These are phyloP conservation scores for Thalpophila matura DNA, from an alignment of 2,888 invertebrate species.

Conservation along the genomic window DNA sequence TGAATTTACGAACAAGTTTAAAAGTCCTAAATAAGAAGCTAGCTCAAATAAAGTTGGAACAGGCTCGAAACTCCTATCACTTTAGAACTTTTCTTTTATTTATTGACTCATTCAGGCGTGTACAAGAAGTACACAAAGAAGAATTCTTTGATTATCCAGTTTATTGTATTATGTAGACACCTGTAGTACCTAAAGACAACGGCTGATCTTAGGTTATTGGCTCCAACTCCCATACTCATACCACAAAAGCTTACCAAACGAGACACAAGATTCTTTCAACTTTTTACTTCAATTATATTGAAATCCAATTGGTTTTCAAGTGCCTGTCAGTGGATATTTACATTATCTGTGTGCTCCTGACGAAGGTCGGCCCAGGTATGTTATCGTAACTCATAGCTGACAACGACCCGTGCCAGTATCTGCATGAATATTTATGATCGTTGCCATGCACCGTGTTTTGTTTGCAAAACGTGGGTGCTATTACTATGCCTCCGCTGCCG, in stretches of 20 bases:
- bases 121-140: too few relatives aligned
- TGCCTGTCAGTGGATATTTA: slow-evolving; percentile 43
- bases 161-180: too few relatives aligned
- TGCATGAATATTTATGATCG: slow-evolving; percentile 58
- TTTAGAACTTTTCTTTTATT: slow-evolving; percentile 30
- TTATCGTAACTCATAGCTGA: slow-evolving; percentile 61
- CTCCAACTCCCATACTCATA: not conserved
- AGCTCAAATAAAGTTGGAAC: slow-evolving; percentile 30
- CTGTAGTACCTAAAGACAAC: too few relatives aligned
- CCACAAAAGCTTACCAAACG: not conserved
- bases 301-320: slow-evolving; percentile 37
- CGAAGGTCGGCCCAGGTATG: slow-evolving; percentile 72
- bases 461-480: slow-evolving; percentile 39
- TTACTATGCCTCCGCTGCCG: slow-evolving; percentile 11
- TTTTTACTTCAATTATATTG: slow-evolving; percentile 19
- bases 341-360: slow-evolving; percentile 41
- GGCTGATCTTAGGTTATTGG: not conserved
- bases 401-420: slow-evolving; percentile 56
- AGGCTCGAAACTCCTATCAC: slow-evolving; percentile 1
- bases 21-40: slow-evolving; percentile 20
- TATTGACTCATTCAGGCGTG: not conserved
- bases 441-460: slow-evolving; percentile 52
- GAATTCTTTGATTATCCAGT: not conserved
- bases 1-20: slow-evolving; percentile 9
- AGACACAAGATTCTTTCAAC: slow-evolving; percentile 12